Conservation (phyloP, 2,888 invertebrate species). For the Corbicula japonica region DNA sequence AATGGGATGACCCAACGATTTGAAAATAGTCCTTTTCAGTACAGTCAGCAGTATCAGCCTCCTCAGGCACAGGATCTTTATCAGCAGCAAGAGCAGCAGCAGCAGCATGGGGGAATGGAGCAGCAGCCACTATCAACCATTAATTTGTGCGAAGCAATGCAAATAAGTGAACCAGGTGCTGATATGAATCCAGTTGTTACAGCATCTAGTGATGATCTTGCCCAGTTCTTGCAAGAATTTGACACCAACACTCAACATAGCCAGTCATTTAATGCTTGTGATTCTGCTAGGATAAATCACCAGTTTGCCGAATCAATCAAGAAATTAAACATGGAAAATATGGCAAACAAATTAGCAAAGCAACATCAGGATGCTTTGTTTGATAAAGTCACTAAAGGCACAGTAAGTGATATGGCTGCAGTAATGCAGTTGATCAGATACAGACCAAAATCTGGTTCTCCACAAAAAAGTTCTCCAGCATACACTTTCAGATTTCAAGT, state of each 20-base stretch:
- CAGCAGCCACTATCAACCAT: constrained; percentile 12
- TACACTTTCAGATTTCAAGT: constrained; percentile 82
- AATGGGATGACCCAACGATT: too few relatives aligned
- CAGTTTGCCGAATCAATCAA: too few relatives aligned
- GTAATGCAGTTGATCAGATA: constrained; percentile 45
- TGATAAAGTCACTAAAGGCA: neutral
- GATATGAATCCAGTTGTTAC: constrained; percentile 13
- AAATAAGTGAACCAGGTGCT: constrained; percentile 34
- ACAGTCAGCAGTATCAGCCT: too few relatives aligned
- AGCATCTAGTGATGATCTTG: constrained; percentile 2
- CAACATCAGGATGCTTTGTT: neutral
- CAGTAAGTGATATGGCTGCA: constrained; percentile 9
- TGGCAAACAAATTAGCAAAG: neutral
- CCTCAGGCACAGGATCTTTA: constrained; percentile 6
- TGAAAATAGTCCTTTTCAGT: too few relatives aligned
- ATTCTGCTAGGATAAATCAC: too few relatives aligned
- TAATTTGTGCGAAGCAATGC: constrained; percentile 33
- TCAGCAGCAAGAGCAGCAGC: constrained; percentile 20
- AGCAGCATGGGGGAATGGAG: neutral
- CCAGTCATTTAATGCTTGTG: too few relatives aligned
- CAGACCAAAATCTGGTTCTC: constrained; percentile 21
- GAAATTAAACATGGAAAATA: constrained; percentile 3
- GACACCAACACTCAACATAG: too few relatives aligned
- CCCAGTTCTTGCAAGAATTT: constrained; percentile 5
- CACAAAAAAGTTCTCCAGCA: constrained; percentile 53